Conservation (phyloP, 2,888 invertebrate species). For the Molorchus minor region DNA sequence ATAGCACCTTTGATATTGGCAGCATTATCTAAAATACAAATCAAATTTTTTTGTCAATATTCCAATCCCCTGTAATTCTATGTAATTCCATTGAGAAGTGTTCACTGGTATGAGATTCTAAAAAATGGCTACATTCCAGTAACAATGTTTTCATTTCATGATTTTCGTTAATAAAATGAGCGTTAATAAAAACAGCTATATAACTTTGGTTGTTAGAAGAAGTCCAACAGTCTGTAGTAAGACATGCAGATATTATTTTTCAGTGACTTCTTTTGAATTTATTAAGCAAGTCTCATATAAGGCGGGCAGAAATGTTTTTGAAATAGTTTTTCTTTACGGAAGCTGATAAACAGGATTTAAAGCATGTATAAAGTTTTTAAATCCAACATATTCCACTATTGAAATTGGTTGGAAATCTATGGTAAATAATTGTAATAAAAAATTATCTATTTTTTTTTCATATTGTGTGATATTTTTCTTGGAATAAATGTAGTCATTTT, state of each 20-base stretch:
- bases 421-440: conserved; percentile 20
- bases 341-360: conserved; percentile 28
- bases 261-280: conserved; percentile 20
- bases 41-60: conserved; percentile 20
- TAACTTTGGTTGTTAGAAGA: conserved; percentile 26
- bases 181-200: conserved; percentile 19
- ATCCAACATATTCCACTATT: conserved; percentile 24
- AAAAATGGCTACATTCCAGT: conserved; percentile 17
- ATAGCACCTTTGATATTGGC: conserved; percentile 22
- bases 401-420: conserved; percentile 25
- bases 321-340: conserved; percentile 25
- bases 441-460: conserved; percentile 9
- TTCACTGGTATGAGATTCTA: conserved; percentile 18
- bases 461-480: conserved; percentile 4
- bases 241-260: conserved; percentile 20
- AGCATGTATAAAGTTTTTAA: conserved; percentile 16
- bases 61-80: conserved; percentile 12
- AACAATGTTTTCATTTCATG: conserved; percentile 17
- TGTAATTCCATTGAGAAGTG: conserved; percentile 17
- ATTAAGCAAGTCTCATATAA: conserved; percentile 28
- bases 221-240: conserved; percentile 33
- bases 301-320: conserved; percentile 20
- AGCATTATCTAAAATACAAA: conserved; percentile 27
- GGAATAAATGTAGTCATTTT: neutral
- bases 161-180: conserved; percentile 27